Percentiles rank a stretch among this genome's conserved stretches.
phyloP scores from a whole-genome alignment of 2,113 vertebrate genomes.

The Syngnathus floridae region DNA sequence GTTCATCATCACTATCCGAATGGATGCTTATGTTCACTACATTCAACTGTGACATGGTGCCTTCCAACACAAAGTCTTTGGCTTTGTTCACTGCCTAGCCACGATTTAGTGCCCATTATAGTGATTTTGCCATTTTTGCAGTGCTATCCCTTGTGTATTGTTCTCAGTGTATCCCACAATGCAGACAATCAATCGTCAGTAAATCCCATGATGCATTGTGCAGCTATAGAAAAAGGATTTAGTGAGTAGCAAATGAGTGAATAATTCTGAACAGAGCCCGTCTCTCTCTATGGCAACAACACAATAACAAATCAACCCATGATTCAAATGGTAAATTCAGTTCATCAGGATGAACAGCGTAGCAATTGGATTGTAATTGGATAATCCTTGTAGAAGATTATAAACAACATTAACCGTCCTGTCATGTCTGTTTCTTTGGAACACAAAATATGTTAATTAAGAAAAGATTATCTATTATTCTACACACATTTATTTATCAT shows the following conservation, averaged over 20 bases:
- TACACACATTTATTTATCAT: too few relatives aligned
- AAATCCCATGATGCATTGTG: too few relatives aligned
- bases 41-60: not conserved
- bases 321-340: not conserved
- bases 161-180: too few relatives aligned
- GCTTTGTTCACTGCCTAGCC: too few relatives aligned
- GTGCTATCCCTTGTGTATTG: too few relatives aligned
- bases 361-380: not conserved
- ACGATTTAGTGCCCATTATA: too few relatives aligned
- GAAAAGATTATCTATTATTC: too few relatives aligned
- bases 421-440: too few relatives aligned
- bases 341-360: not conserved
- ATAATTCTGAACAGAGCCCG: not conserved
- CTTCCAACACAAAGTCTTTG: not conserved
- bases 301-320: not conserved
- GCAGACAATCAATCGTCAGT: too few relatives aligned
- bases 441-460: too few relatives aligned
- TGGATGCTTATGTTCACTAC: slow-evolving; percentile 9
- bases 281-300: not conserved
- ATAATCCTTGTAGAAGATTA: not conserved
- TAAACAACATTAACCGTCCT: not conserved
- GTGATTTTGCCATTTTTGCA: too few relatives aligned
- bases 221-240: not conserved
- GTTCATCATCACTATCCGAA: slow-evolving; percentile 17
- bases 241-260: not conserved